Base-by-base conservation (phyloP, 2,797 vertebrate species). In the Fundulus diaphanus region DNA sequence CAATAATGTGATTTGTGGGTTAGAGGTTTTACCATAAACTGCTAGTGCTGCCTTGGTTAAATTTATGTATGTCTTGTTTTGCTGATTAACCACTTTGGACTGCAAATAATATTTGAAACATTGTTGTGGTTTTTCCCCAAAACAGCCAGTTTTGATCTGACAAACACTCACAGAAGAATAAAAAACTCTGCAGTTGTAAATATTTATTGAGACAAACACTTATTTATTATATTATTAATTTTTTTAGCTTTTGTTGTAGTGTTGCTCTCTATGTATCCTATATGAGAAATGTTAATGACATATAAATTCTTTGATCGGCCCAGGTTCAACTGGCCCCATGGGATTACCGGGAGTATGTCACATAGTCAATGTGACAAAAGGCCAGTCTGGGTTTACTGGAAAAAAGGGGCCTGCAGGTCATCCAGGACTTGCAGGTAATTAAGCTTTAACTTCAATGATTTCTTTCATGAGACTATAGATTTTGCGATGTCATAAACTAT, bases 361-460 rank as follows among this genome's bases (percentile, higher is more conserved):
- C 1, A 0, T 15, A 1, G 0, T 51, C 1, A 86, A 69, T 69
- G 0, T 72, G 29, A 81, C 11, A 40, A 90, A 86, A 82, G 90
- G 92, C 29, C 0, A 11, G 24, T 0, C 0, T 33, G 92, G 92
- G 74, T 1, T 1, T 40, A 0, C 13, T 67, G 93, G 92, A 77
- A 27, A 7, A 9, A 63, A 0, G 0, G 93, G 93, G 1, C 1
- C 7, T 65, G 24, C 18, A 44, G 91, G 92, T 51, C 24, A 3
- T 18, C n/a, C 0, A 27, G 93, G 92, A 86, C 33, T 11, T 49
- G 1, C 0, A 90, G 92, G 92, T 67, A 91, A 82, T 72, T 3
- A 5, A 79, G 1, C 52, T 76, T 27, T 57, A 7, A 48, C 37
- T 76, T 72, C 5, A 15, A 56, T 6, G 15, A 27, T 56, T 56